phyloP scores from a whole-genome alignment of 2,797 vertebrate species.

The Rhinatrema bivittatum region DNA sequence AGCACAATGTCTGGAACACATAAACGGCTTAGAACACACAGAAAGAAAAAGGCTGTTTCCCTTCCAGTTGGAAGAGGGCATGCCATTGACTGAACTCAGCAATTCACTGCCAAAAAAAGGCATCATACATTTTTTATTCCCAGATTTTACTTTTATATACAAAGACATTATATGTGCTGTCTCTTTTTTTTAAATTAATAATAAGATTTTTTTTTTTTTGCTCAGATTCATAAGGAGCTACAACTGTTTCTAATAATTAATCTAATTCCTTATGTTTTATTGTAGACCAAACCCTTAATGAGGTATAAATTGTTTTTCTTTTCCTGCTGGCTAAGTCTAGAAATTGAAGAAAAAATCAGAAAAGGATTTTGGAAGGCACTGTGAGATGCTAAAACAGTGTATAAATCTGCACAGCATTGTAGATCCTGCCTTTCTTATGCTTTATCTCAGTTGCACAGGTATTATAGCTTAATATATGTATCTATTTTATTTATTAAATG shows the following conservation, averaged over 20 bases:
- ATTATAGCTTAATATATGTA: too few species aligned
- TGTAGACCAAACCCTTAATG: conserved; percentile 36
- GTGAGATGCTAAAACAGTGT: conserved; percentile 27
- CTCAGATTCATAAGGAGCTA: conserved; percentile 50
- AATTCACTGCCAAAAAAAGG: conserved; percentile 43
- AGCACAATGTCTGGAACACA: conserved; percentile 16
- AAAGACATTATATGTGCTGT: conserved; percentile 43
- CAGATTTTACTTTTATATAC: conserved; percentile 37
- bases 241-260: conserved; percentile 55
- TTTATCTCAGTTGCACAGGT: conserved; percentile 19
- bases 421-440: conserved; percentile 29
- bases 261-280: conserved; percentile 50
- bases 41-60: conserved; percentile 30
- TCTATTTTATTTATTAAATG: too few species aligned
- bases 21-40: conserved; percentile 33
- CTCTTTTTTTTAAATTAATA: conserved; percentile 50
- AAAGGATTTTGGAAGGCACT: conserved; percentile 37
- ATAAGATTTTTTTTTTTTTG: conserved; percentile 30
- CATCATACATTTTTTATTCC: conserved; percentile 43
- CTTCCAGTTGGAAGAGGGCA: conserved; percentile 37
- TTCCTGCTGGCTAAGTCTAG: conserved; percentile 15
- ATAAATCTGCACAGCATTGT: conserved; percentile 4
- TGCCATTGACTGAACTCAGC: conserved; percentile 36
- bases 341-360: conserved; percentile 16
- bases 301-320: conserved; percentile 26